Evolutionary conservation across 2,113 vertebrate species (phyloP), one percentile per base, ranked within the genome.

Genomic region (Dunckerocampus dactyliophorus): DNA sequence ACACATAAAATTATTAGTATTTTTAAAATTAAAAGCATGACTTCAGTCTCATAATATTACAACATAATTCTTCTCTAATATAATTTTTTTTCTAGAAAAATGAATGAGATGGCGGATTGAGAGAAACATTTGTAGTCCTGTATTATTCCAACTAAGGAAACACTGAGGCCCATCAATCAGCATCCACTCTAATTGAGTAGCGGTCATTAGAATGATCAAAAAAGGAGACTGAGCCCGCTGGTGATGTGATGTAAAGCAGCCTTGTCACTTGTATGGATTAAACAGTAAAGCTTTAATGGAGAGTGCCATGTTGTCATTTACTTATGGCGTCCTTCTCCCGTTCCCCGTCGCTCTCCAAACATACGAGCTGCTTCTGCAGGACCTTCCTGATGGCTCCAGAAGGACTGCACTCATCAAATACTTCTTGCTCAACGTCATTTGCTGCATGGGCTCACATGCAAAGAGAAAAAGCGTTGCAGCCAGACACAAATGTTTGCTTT

Each of bases 281-380:
- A 79, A 85, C 74, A 75, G 71, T 81, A 82, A 89, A 82, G 59
- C 47, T 52, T 71, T 76, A 81, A 82, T 73, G 64, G 68, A 59
- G 68, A 83, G 73, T 59, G 59, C 54, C 72, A 66, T 74, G 74
- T 34, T 63, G 60, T 73, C 58, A 47, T 72, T 68, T 63, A 84
- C 51, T 80, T 82, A 82, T 20, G 24, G 45, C 59, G 65, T 76
- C 46, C 61, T 24, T 75, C 82, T 67, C 77, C 59, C 31, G 31
- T 34, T 5, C 31, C 31, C 31, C 4, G 31, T 34, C 31, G 31
- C 4, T 34, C 31, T 8, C 31, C 31, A 34, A 34, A 62, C 74
- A 85, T 65, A 75, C 75, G 52, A 64, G 72, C 58, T 47, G 14
- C 4, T 48, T 59, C 65, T 58, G 11, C 67, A 20, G 62, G 60